phyloP scores from a whole-genome alignment of 2,113 vertebrate species.

The Tachuris rubrigastra region DNA sequence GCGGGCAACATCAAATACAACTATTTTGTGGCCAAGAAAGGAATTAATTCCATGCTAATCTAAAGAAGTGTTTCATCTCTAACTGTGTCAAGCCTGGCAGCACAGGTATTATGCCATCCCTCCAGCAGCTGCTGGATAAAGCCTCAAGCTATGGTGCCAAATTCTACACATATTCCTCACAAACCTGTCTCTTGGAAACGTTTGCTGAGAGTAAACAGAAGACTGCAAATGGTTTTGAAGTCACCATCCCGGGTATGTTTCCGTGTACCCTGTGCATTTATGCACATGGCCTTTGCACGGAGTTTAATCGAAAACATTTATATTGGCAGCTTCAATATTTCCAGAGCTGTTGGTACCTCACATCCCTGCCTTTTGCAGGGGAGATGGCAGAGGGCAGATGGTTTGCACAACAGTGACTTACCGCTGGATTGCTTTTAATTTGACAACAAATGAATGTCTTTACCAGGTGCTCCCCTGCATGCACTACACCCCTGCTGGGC shows the following conservation, averaged over 20 bases:
- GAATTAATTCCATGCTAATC: neutral
- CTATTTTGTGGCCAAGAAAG: neutral
- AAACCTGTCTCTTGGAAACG: neutral
- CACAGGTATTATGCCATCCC: neutral
- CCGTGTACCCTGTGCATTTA: neutral
- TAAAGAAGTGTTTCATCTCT: neutral
- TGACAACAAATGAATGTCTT: neutral
- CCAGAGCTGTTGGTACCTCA: neutral
- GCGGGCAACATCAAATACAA: neutral
- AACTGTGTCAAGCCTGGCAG: neutral
- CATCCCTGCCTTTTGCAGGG: neutral
- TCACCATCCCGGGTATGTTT: neutral
- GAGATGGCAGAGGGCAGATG: neutral
- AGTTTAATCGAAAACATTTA: neutral
- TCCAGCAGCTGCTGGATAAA: neutral
- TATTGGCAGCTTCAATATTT: neutral
- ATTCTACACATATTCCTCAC: neutral
- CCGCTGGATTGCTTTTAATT: neutral
- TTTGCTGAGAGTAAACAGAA: neutral
- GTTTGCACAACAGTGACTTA: neutral
- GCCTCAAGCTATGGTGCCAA: neutral
- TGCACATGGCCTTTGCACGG: neutral
- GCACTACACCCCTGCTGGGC: neutral
- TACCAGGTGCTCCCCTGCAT: neutral
- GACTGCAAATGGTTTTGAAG: neutral